A percentile compares a stretch with the other conserved stretches of the same genome.
Evolutionary conservation across 2,888 invertebrate genomes (phyloP).

Genomic region (Temnothorax unifasciatus): DNA sequence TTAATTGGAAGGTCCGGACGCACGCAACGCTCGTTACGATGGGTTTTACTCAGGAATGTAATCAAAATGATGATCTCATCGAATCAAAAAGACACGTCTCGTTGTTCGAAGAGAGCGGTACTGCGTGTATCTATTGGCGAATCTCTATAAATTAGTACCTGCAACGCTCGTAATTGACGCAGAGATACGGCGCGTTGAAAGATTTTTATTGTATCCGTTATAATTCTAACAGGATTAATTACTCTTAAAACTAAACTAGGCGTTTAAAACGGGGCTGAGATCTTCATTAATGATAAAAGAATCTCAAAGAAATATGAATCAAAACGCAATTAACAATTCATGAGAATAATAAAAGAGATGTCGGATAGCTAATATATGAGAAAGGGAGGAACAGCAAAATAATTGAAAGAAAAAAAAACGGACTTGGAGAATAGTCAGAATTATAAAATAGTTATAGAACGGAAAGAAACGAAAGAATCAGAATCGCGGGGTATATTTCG

Average conservation of each 20-base stretch:
- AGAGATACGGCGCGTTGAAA: not conserved
- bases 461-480: conserved; percentile 64
- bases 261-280: not conserved
- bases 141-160: conserved; percentile 1
- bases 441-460: conserved; percentile 10
- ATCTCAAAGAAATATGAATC: not conserved
- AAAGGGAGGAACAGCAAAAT: not conserved
- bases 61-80: conserved; percentile 78
- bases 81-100: conserved; percentile 48
- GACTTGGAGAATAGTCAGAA: not conserved
- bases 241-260: conserved; percentile 1
- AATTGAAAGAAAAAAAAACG: not conserved
- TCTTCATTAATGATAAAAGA: not conserved
- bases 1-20: conserved; percentile 80
- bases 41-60: conserved; percentile 79
- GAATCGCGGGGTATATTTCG: conserved; percentile 66
- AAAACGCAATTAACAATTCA: conserved; percentile 2
- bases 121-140: not conserved
- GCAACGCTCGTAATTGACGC: not conserved
- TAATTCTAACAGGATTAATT: not conserved
- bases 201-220: not conserved
- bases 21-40: conserved; percentile 80
- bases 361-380: not conserved
- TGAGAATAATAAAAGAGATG: not conserved
- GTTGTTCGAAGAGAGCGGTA: conserved; percentile 13